phyloP scores from a whole-genome alignment of 2,888 invertebrate species.

The Emesis furor region DNA sequence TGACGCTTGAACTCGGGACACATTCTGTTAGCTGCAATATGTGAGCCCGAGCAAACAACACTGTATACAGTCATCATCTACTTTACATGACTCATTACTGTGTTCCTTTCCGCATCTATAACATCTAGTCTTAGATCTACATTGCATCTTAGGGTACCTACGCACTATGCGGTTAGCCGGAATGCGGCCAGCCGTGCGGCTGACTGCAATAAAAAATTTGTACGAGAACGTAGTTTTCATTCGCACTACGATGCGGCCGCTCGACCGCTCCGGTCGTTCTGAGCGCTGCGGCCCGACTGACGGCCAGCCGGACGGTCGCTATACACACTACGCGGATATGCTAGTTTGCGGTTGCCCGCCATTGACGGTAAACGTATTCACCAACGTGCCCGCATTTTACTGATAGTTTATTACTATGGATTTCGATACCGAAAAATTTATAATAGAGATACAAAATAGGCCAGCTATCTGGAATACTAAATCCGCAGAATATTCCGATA shows the following conservation, averaged over 20 bases:
- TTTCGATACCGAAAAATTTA: background rate
- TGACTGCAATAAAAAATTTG: slow-evolving; percentile 39
- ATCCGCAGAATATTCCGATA: background rate
- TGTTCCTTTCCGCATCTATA: too few species aligned
- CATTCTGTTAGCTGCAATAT: too few species aligned
- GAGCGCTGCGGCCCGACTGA: slow-evolving; percentile 58
- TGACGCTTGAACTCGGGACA: too few species aligned
- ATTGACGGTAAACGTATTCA: slow-evolving; percentile 30
- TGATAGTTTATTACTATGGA: slow-evolving; percentile 2
- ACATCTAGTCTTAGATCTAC: too few species aligned
- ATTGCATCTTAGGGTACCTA: too few species aligned
- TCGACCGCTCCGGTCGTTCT: slow-evolving; percentile 45
- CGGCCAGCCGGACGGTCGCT: slow-evolving; percentile 56
- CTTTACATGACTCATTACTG: too few species aligned
- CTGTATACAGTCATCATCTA: too few species aligned
- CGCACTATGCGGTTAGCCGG: slow-evolving; percentile 12
- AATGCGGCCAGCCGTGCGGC: slow-evolving; percentile 9
- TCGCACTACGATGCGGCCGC: slow-evolving; percentile 59
- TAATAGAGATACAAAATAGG: background rate
- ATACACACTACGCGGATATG: background rate
- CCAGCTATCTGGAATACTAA: background rate
- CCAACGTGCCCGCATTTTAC: background rate
- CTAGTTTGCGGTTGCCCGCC: slow-evolving; percentile 49
- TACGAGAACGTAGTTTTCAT: slow-evolving; percentile 54
- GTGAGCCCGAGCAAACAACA: too few species aligned